phyloP scores from a whole-genome alignment of 2,113 vertebrate genomes.

The Sterrhoptilus dennistouni region DNA sequence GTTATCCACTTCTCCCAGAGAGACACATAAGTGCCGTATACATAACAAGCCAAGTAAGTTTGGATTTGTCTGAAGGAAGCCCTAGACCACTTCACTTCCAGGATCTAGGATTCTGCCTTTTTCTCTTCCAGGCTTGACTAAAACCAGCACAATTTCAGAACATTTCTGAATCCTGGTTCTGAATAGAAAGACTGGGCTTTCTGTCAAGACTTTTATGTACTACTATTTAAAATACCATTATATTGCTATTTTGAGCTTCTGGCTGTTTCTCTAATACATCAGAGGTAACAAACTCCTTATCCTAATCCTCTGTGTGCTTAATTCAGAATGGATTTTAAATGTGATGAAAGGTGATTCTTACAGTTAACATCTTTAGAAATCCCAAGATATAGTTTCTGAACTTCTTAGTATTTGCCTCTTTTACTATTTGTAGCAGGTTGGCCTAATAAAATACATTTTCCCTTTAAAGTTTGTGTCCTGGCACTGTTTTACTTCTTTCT shows the following conservation, averaged over 20 bases:
- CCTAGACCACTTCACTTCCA: not conserved
- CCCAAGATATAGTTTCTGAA: not conserved
- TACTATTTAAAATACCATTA: not conserved
- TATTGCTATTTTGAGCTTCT: not conserved
- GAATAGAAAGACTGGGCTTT: not conserved
- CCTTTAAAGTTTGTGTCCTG: not conserved
- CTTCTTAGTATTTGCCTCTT: not conserved
- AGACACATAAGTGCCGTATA: accelerated
- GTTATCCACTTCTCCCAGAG: not conserved
- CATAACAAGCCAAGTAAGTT: not conserved
- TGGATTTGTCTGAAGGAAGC: not conserved
- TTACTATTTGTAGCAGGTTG: not conserved
- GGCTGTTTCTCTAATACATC: not conserved
- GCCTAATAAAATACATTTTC: not conserved
- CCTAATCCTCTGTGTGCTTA: not conserved
- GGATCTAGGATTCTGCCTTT: not conserved
- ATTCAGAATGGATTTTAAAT: not conserved
- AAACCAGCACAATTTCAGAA: not conserved
- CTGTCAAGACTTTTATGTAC: not conserved
- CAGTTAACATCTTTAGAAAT: not conserved
- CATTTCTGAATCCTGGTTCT: not conserved
- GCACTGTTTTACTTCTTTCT: not conserved
- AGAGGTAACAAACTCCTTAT: not conserved
- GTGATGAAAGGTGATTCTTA: not conserved
- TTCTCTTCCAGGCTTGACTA: not conserved